Evolutionary conservation across 64 coral and sea anemone genomes (phyloP).

Genomic region (Pachyseris speciosa): DNA sequence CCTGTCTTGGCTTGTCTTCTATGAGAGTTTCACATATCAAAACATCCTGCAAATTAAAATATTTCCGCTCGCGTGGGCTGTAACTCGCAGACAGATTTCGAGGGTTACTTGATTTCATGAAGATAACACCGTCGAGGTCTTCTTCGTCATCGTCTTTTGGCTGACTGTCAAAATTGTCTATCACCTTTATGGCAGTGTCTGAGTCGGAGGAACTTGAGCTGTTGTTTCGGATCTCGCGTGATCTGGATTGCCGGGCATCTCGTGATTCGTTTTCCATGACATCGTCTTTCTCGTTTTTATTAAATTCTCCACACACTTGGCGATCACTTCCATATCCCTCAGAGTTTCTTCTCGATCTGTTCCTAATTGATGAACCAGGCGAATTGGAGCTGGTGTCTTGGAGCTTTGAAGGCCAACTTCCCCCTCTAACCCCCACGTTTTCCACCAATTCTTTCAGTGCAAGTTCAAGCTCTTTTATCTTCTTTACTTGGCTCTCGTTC

Average conservation of each 20-base stretch:
- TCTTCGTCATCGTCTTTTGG: background rate
- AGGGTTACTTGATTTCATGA: background rate
- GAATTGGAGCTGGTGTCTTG: background rate
- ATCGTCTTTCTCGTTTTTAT: background rate
- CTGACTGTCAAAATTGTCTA: slow-evolving; percentile 11
- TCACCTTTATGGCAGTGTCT: slow-evolving; percentile 7
- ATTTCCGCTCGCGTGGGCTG: background rate
- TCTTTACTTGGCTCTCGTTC: slow-evolving; percentile 21
- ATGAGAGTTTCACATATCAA: slow-evolving; percentile 29
- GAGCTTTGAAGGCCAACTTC: background rate
- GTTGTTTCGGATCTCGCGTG: background rate
- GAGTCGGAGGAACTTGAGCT: slow-evolving; percentile 1
- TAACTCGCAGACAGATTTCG: background rate
- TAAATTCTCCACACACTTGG: slow-evolving; percentile 14
- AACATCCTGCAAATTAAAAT: slow-evolving; percentile 8
- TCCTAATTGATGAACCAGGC: background rate
- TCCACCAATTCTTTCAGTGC: slow-evolving; percentile 32
- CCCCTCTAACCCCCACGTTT: slow-evolving; percentile 10
- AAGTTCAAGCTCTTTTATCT: slow-evolving; percentile 39
- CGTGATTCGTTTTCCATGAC: background rate
- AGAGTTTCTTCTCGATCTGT: background rate
- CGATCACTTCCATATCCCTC: background rate
- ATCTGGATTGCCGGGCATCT: background rate
- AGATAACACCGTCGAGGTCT: slow-evolving; percentile 2
- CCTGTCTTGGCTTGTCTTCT: background rate